These are phyloP conservation scores for Notocelia uddmanniana DNA, from an alignment of 2,888 invertebrate genomes.

Conservation along the genomic window DNA sequence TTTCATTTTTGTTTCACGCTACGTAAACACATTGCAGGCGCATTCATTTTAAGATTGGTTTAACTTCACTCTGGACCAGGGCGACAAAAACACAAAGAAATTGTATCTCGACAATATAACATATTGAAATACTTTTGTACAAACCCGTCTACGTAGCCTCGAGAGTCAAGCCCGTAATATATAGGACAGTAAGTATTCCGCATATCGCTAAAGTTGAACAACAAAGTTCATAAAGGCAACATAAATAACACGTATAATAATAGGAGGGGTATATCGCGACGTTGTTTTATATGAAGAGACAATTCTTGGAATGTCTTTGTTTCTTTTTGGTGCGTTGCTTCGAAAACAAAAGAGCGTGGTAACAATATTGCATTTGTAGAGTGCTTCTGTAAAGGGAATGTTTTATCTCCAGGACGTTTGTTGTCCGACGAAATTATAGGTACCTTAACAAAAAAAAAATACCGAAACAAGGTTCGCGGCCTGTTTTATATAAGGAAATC, in stretches of 20 bases:
- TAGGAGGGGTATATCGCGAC: constrained; percentile 10
- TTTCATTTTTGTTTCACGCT: too few species aligned
- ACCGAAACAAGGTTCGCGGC: neutral
- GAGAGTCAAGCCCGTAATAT: constrained; percentile 37
- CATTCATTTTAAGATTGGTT: too few species aligned
- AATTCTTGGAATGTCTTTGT: constrained; percentile 24
- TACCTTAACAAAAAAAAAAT: neutral
- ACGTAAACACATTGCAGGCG: too few species aligned
- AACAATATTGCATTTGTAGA: constrained; percentile 20
- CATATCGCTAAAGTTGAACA: constrained; percentile 48
- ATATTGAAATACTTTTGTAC: constrained; percentile 17
- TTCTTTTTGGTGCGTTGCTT: neutral
- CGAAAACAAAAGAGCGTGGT: constrained; percentile 28
- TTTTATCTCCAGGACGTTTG: neutral
- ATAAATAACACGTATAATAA: constrained; percentile 42
- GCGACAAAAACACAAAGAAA: constrained; percentile 11
- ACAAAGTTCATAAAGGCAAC: constrained; percentile 40
- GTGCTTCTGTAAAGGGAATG: constrained; percentile 19
- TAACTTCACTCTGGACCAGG: constrained; percentile 1
- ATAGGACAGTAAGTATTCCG: constrained; percentile 48
- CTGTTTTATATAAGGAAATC: too few species aligned
- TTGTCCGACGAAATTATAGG: neutral
- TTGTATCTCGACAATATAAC: constrained; percentile 31
- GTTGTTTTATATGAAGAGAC: constrained; percentile 1
- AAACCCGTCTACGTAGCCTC: constrained; percentile 20